Base-by-base conservation (phyloP, 2,113 vertebrate species). In the Colius striatus region DNA sequence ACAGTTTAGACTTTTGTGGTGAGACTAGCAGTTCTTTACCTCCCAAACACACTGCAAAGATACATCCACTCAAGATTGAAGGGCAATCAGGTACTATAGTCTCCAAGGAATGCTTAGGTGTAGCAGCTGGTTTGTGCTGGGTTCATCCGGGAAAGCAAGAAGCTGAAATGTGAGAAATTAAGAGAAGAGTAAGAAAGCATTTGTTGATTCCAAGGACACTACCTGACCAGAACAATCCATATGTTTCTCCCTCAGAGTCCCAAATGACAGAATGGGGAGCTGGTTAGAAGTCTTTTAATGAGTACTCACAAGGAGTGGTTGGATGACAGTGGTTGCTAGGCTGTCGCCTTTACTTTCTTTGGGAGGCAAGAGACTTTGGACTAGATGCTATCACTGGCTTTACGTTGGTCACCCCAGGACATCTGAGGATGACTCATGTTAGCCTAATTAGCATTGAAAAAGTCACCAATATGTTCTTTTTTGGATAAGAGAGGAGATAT, bases 1-100 rank as follows among this genome's bases (percentile, higher is more conserved):
- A 43, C 1, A 1, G 2, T n/a, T 85, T 45, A 68, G 38, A 48
- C 11, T 12, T 5, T 34, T 2, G 1, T 50, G 23, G 26, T 45
- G 30, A 13, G 38, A 16, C 23, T 45, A 61, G 21, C 16, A 21
- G 1, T 84, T 53, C 51, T 48, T n/a, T 10, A 5, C 18, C 30
- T 79, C 54, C 23, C 14, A 88, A 34, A 43, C 12, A 38, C 9
- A 4, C 5, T 34, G 9, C 15, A 62, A 74, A 76, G 26, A 36
- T 2, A 3, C 11, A 16, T 26, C n/a, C 9, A 9, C 20, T 22
- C n/a, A 55, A 6, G 20, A 25, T 18, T 21, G 6, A 71, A 45
- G 27, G 6, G 5, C 26, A 57, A 9, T 19, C 8, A 48, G 47
- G 6, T 25, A 13, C 34, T 29, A 18, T 17, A 30, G 21, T 25